Base-by-base conservation (phyloP, 2,113 vertebrate species). In the Scartelaos histophorus region DNA sequence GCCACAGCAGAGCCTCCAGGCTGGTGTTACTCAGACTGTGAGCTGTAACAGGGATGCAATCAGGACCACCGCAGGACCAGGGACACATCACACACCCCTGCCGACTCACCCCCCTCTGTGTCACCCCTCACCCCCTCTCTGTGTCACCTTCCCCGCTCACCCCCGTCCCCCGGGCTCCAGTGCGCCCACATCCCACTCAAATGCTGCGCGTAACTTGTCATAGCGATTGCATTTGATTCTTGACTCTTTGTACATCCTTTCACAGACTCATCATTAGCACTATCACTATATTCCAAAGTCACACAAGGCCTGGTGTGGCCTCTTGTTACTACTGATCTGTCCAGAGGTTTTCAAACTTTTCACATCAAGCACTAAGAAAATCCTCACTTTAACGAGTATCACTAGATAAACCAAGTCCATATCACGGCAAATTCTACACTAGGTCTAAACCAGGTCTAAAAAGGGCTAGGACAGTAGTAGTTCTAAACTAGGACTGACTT, bases 41-140 rank as follows among this genome's bases (percentile, higher is more conserved):
- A 58, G 56, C 56, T 58, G 56, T 15, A 58, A 58, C 24, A 58
- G 7, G 13, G 56, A 58, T 25, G 56, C 56, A 58, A 58, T 58
- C 56, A 58, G 56, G 56, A 58, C 56, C 56, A 15, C 22, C 13
- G 24, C 56, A 58, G 56, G 56, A 58, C 56, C 56, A 25, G 56
- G 56, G 24, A 22, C 56, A 25, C 56, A 58, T 58, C 56, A 43
- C 4, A n/a, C 51, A n/a, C 7, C 51, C 46, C 13, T 19, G 5
- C 7, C 7, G 7, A 43, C 49, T 15, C 49, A 16, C 6, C 49
- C 49, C 13, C 49, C 49, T 19, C 49, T 19, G 17, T 19, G 13
- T 51, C 49, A 51, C 16, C 19, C 51, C 53, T 9, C 7, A 21
- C n/a, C 53, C 53, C 5, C 53, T n/a, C 49, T 13, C 7, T 45